phyloP scores from a whole-genome alignment of 2,888 invertebrate genomes.

The Allacma fusca region DNA sequence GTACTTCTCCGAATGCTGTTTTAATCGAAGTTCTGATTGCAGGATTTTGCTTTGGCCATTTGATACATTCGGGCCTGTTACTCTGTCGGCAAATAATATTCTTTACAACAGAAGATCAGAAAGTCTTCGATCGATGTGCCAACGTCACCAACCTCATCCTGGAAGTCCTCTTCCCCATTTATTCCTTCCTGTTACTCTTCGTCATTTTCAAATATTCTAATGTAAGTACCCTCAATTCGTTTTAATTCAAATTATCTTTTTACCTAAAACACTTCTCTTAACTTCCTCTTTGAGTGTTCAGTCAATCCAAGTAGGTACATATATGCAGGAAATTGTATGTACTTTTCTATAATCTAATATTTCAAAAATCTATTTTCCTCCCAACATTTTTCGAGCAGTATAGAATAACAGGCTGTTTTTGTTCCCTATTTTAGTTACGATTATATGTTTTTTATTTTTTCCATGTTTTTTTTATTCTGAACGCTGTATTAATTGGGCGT shows the following conservation, averaged over 20 bases:
- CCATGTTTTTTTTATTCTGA: too few relatives aligned
- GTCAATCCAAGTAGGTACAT: too few relatives aligned
- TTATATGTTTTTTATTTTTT: too few relatives aligned
- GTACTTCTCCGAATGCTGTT: constrained; percentile 24
- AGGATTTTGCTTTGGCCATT: constrained; percentile 81
- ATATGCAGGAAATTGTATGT: too few relatives aligned
- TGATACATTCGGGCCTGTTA: constrained; percentile 77
- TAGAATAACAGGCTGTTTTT: too few relatives aligned
- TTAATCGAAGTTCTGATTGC: constrained; percentile 61
- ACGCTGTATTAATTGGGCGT: too few relatives aligned
- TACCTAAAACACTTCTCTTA: too few relatives aligned
- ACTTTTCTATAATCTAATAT: too few relatives aligned
- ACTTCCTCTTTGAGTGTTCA: too few relatives aligned
- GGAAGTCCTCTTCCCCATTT: constrained; percentile 75
- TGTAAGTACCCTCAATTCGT: constrained; percentile 66
- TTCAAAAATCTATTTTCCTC: too few relatives aligned
- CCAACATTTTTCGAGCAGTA: too few relatives aligned
- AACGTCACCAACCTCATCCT: constrained; percentile 71
- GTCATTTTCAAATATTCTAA: constrained; percentile 85
- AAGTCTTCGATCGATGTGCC: constrained; percentile 71
- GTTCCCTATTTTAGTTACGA: too few relatives aligned
- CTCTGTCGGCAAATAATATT: constrained; percentile 75
- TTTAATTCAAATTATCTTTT: not conserved
- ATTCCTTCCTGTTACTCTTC: constrained; percentile 78
- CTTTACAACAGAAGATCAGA: constrained; percentile 67